These are phyloP conservation scores for Drosophila recens DNA, from an alignment of 2,888 invertebrate genomes.

Conservation along the genomic window DNA sequence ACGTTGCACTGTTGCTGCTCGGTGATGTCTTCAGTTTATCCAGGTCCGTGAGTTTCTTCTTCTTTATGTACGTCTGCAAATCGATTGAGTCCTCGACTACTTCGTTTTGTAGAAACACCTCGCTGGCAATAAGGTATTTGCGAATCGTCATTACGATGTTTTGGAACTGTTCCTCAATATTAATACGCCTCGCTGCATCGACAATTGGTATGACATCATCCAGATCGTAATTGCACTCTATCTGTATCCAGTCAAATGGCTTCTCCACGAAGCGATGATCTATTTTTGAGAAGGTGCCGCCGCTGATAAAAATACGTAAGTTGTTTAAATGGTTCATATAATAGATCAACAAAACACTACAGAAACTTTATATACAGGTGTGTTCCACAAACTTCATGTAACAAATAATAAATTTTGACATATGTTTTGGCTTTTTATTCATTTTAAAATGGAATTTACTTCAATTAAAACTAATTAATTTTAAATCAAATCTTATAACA, in stretches of 20 bases:
- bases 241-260: slow-evolving; percentile 90
- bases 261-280: slow-evolving; percentile 92
- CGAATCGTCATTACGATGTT: slow-evolving; percentile 77
- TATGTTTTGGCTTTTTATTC: too few species aligned
- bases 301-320: slow-evolving; percentile 82
- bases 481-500: too few species aligned
- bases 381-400: background rate
- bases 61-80: slow-evolving; percentile 88
- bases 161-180: slow-evolving; percentile 83
- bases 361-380: background rate
- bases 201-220: slow-evolving; percentile 91
- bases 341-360: slow-evolving; percentile 7
- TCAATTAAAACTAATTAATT: too few species aligned
- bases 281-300: slow-evolving; percentile 87
- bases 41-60: slow-evolving; percentile 81
- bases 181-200: slow-evolving; percentile 86
- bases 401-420: too few species aligned
- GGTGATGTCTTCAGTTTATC: slow-evolving; percentile 46
- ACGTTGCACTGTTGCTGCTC: slow-evolving; percentile 12
- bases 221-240: slow-evolving; percentile 91
- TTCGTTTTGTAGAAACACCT: slow-evolving; percentile 91
- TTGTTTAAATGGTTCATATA: slow-evolving; percentile 1
- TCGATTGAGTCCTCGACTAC: slow-evolving; percentile 88
- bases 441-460: too few species aligned
- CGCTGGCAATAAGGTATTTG: slow-evolving; percentile 86